Percentiles rank a stretch among this genome's conserved stretches.
Conservation (phyloP, 1,140 invertebrate species). For the Ericerus pela region DNA sequence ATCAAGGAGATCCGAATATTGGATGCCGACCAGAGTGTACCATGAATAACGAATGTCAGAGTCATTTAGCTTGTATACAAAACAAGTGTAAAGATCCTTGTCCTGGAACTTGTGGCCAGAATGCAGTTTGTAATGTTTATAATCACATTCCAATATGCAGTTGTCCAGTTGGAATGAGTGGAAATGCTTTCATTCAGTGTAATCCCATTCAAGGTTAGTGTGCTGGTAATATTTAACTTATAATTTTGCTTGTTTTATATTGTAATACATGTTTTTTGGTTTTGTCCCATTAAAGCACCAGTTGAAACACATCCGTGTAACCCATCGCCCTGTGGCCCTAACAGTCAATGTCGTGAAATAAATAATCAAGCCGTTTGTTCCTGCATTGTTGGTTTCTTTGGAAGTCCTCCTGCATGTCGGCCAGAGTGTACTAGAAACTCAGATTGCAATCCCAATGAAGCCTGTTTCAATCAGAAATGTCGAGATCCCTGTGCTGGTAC, state of each 20-base stretch:
- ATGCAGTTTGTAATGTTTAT: slow-evolving; percentile 48
- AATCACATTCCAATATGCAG: slow-evolving; percentile 49
- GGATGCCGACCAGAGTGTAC: slow-evolving; percentile 53
- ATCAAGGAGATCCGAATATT: slow-evolving; percentile 38
- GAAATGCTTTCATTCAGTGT: slow-evolving; percentile 58
- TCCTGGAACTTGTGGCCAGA: slow-evolving; percentile 50
- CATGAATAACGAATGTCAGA: slow-evolving; percentile 45
- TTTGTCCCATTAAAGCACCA: slow-evolving; percentile 19
- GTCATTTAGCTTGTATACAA: slow-evolving; percentile 50
- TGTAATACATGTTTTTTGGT: background rate
- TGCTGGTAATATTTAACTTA: background rate
- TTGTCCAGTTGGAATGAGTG: slow-evolving; percentile 47
- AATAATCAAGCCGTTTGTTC: slow-evolving; percentile 48
- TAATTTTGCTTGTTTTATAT: background rate
- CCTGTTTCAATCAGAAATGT: slow-evolving; percentile 55
- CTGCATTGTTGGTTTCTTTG: slow-evolving; percentile 46
- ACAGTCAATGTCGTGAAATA: slow-evolving; percentile 43
- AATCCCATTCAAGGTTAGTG: slow-evolving; percentile 39
- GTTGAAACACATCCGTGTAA: slow-evolving; percentile 32
- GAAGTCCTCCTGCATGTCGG: slow-evolving; percentile 51
- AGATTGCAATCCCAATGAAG: slow-evolving; percentile 47
- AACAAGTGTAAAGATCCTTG: slow-evolving; percentile 63
- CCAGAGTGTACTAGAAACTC: slow-evolving; percentile 59
- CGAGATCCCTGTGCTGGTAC: slow-evolving; percentile 52
- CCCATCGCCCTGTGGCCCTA: slow-evolving; percentile 39